Percentiles rank a stretch among this genome's conserved stretches.
Evolutionary conservation across 2,888 invertebrate genomes (phyloP).

Genomic region (Meta bourneti): DNA sequence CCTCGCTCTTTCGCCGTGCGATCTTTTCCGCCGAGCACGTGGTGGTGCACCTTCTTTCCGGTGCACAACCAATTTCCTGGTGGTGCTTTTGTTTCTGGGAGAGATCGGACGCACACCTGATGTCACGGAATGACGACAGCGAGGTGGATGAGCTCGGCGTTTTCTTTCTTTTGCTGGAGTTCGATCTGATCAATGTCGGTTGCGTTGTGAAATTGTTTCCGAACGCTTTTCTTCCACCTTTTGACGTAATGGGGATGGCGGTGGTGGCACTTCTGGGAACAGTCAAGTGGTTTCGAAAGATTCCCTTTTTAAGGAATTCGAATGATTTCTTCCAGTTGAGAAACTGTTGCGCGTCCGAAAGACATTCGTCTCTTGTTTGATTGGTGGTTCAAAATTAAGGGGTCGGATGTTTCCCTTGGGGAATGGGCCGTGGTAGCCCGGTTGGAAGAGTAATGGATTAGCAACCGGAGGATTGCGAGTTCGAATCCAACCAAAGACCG

Average conservation of each 20-base stretch:
- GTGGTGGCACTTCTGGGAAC: background rate
- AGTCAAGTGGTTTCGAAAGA: no score
- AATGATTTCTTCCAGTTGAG: no score
- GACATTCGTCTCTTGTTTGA: no score
- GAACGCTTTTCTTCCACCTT: background rate
- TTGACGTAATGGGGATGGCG: background rate
- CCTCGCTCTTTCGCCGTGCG: slow-evolving; percentile 9
- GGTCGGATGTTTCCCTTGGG: no score
- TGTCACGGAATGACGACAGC: background rate
- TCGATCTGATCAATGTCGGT: background rate
- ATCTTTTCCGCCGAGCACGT: slow-evolving; percentile 16
- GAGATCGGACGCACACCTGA: background rate
- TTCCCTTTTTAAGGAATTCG: no score
- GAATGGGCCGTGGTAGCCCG: no score
- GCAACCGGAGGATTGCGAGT: no score
- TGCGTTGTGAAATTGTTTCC: background rate
- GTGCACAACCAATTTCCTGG: background rate
- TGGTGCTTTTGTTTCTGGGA: background rate
- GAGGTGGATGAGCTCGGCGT: background rate
- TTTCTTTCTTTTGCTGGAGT: background rate
- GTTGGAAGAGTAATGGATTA: no score
- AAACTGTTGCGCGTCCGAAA: no score
- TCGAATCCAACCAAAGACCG: no score
- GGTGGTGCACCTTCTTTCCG: background rate
- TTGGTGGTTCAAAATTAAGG: no score